phyloP scores from a whole-genome alignment of 2,113 vertebrate species.

The Marmota flaviventris region DNA sequence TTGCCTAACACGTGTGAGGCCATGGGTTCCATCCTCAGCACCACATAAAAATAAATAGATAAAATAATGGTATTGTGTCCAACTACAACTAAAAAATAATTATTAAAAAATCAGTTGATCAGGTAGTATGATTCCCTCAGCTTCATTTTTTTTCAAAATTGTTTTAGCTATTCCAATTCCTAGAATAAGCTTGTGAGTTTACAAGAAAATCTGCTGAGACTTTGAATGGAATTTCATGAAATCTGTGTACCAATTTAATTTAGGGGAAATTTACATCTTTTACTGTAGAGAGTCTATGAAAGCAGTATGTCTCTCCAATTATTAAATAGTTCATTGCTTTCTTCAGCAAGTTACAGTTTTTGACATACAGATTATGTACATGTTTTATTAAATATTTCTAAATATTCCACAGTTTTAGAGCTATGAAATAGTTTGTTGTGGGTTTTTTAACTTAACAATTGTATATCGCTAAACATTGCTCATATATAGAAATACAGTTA shows the following conservation, averaged over 20 bases:
- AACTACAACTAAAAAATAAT: too few species aligned
- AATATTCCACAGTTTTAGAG: not conserved
- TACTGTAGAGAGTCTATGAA: not conserved
- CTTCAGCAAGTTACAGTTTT: not conserved
- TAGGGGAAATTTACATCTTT: not conserved
- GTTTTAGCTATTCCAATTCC: not conserved
- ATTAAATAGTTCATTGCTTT: not conserved
- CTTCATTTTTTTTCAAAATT: slow-evolving; percentile 9
- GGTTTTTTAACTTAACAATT: not conserved
- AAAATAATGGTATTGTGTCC: too few species aligned
- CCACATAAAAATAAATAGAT: too few species aligned
- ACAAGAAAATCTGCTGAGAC: too few species aligned
- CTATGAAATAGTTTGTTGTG: not conserved
- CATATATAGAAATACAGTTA: not conserved
- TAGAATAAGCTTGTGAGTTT: not conserved
- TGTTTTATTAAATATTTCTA: not conserved
- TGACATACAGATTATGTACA: not conserved
- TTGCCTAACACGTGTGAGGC: too few species aligned
- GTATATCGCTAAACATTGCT: not conserved
- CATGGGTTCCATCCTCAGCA: too few species aligned
- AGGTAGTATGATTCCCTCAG: not conserved
- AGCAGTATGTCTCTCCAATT: not conserved
- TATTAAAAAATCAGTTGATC: not conserved
- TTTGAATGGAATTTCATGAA: too few species aligned
- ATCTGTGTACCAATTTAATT: too few species aligned